Percentiles rank a stretch among this genome's conserved stretches.
phyloP scores from a whole-genome alignment of 2,113 vertebrate genomes.

The Hypomesus transpacificus region DNA sequence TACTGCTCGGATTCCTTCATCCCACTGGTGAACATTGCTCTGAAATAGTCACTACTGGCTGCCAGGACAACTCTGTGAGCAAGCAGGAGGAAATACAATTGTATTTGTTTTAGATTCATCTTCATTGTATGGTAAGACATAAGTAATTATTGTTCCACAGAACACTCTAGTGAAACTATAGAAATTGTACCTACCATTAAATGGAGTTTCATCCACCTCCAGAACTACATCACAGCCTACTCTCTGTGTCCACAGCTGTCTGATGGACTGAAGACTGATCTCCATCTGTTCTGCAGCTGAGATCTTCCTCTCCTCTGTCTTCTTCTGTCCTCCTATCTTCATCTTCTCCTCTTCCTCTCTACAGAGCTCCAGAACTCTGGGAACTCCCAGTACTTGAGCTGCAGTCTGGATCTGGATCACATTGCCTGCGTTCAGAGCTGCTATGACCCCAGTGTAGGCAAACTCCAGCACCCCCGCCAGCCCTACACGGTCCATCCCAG shows the following conservation, averaged over 20 bases:
- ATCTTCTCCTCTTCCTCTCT: background rate
- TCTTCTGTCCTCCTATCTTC: background rate
- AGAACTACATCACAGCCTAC: slow-evolving; percentile 82
- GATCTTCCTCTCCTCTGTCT: slow-evolving; percentile 4
- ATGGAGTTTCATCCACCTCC: slow-evolving; percentile 62
- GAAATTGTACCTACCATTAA: slow-evolving; percentile 62
- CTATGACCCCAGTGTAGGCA: slow-evolving; percentile 63
- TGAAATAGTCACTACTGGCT: slow-evolving; percentile 87
- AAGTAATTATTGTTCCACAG: too few relatives aligned
- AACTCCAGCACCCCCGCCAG: slow-evolving; percentile 67
- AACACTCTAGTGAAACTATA: too few relatives aligned
- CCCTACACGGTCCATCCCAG: slow-evolving; percentile 30
- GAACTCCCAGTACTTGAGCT: slow-evolving; percentile 58
- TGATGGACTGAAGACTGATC: slow-evolving; percentile 63
- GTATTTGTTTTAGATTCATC: background rate
- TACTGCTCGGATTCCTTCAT: slow-evolving; percentile 81
- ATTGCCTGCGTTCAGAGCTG: slow-evolving; percentile 15
- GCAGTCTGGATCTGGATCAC: slow-evolving; percentile 47
- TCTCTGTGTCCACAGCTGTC: slow-evolving; percentile 62
- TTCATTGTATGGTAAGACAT: too few relatives aligned
- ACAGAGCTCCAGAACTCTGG: slow-evolving; percentile 66
- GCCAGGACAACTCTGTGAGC: slow-evolving; percentile 83
- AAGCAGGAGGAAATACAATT: slow-evolving; percentile 39
- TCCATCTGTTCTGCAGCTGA: slow-evolving; percentile 66
- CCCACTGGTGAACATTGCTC: slow-evolving; percentile 85